Base-by-base conservation (phyloP, 1,140 invertebrate genomes). In the Drosophila bocqueti region DNA sequence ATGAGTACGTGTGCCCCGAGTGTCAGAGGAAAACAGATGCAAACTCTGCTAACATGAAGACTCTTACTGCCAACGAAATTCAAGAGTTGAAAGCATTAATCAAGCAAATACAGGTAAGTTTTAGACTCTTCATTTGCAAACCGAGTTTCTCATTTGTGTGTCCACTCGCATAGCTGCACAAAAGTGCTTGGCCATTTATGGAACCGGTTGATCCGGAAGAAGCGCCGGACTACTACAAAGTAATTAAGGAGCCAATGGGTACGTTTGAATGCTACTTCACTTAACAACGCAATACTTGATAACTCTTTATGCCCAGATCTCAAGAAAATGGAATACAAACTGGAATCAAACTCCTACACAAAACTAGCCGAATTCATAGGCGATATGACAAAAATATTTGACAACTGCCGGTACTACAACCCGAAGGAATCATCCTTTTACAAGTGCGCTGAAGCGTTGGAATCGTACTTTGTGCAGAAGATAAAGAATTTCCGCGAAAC, bases 191-290 rank as follows among this genome's bases (percentile, higher is more conserved):
- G 97, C 98, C 98, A 46, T 99, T 99, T 93, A 96, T 98, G 95
- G 97, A 99, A 94, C 98, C 98, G 36, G 98, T 99, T 18, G 97
- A 99, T 95, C 97, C 97, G 50, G 96, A 96, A 81, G 97, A 99
- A 94, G 98, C 97, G 47, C 98, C 98, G 11, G 98, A 99, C 93
- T 99, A 99, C 94, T 99, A 99, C 93, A 96, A 97, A 95, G 96
- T 99, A 58, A 98, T 99, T 66, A 99, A 98, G 93, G 98, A 99
- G 94, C 98, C 98, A 57, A 99, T 99, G 98, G 98, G 98, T 99
- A 95, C 94, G 81, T 55, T 26, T 29, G 2, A 13, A 16, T n/a
- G 15, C 15, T 26, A 11, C 0, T 26, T 26, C 26, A 11, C 0
- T 26, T 26, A 40, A 31, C 7, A 10, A 31, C 31, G 9, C 2